Evolutionary conservation across 2,113 vertebrate genomes (phyloP).

Genomic region (Mustelus asterias): DNA sequence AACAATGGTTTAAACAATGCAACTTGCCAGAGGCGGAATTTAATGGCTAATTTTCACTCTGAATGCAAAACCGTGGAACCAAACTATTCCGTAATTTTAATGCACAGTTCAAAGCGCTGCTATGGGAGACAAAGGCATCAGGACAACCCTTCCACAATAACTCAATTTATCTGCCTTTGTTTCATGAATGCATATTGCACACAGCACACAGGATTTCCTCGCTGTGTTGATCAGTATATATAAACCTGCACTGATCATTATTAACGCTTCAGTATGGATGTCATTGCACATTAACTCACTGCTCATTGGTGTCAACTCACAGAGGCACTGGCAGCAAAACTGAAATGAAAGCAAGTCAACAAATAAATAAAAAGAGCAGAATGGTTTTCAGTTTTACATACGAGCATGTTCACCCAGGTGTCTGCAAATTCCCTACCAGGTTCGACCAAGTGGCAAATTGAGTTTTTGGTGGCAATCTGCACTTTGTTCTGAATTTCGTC

Average conservation of each 20-base stretch:
- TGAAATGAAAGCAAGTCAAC: background rate
- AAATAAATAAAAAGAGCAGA: background rate
- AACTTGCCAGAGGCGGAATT: background rate
- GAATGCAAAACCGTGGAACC: background rate
- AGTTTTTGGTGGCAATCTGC: background rate
- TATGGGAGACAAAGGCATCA: background rate
- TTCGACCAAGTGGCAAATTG: background rate
- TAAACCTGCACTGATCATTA: background rate
- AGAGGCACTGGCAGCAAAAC: background rate
- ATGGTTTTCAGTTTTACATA: background rate
- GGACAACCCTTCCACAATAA: background rate
- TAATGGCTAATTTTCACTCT: background rate
- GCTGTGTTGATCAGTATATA: background rate
- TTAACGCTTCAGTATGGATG: conserved; percentile 18
- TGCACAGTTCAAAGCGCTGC: background rate
- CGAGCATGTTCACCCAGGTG: background rate
- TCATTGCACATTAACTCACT: conserved; percentile 1
- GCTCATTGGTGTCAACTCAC: conserved; percentile 1
- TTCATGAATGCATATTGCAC: background rate
- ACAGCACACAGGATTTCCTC: too few species aligned
- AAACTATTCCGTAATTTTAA: background rate
- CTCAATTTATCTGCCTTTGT: background rate
- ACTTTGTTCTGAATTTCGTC: background rate
- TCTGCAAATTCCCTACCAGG: background rate
- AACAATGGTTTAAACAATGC: background rate